These are phyloP conservation scores for Trichopria drosophilae DNA, from an alignment of 2,888 invertebrate species.

Conservation along the genomic window DNA sequence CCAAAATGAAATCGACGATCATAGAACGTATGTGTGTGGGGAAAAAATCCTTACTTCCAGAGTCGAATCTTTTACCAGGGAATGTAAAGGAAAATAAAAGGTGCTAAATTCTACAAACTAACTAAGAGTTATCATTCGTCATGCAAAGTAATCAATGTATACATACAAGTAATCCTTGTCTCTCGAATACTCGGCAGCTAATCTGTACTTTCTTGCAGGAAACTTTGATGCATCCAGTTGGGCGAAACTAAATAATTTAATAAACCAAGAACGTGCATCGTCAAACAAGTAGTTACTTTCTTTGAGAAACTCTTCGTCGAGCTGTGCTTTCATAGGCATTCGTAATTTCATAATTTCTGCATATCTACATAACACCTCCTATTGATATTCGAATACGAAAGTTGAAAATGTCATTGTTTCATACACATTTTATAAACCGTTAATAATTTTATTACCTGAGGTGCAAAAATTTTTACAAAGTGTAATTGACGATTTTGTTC, in stretches of 20 bases:
- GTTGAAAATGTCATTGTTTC: background rate
- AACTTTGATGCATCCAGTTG: constrained; percentile 66
- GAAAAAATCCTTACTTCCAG: constrained; percentile 70
- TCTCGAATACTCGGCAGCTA: constrained; percentile 70
- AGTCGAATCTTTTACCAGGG: constrained; percentile 67
- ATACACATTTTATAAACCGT: background rate
- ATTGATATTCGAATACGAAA: constrained; percentile 6
- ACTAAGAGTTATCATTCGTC: too few relatives aligned
- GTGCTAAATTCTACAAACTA: constrained; percentile 22
- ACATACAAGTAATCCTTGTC: constrained; percentile 75
- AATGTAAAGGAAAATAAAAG: constrained; percentile 26
- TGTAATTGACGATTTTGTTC: constrained; percentile 67
- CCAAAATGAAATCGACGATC: constrained; percentile 75
- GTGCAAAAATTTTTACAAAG: constrained; percentile 76
- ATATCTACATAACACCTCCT: constrained; percentile 71
- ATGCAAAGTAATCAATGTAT: constrained; percentile 8
- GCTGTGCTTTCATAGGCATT: constrained; percentile 69
- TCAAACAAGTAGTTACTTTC: constrained; percentile 55
- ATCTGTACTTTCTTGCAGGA: constrained; percentile 65
- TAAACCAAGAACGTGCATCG: constrained; percentile 59
- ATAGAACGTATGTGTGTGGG: constrained; percentile 67
- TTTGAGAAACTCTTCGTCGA: constrained; percentile 37
- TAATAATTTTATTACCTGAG: constrained; percentile 52
- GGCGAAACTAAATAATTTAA: constrained; percentile 62
- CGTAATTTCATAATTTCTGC: constrained; percentile 77